phyloP scores from a whole-genome alignment of 2,797 vertebrate genomes.

The Anguilla marmorata region DNA sequence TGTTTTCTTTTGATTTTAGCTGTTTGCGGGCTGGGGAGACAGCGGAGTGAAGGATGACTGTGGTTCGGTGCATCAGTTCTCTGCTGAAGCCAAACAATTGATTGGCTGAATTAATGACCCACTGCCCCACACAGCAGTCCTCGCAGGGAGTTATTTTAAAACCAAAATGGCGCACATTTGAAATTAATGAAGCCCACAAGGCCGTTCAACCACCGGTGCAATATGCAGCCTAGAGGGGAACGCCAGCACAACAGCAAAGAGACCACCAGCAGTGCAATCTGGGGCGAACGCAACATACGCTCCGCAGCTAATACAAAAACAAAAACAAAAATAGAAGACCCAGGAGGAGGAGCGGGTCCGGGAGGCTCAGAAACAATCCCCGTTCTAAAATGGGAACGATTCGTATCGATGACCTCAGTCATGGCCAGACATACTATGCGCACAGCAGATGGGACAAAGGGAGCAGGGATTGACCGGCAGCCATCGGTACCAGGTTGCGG shows the following conservation, averaged over 20 bases:
- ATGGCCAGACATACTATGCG: background rate
- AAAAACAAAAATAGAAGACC: background rate
- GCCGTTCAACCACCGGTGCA: background rate
- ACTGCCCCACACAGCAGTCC: background rate
- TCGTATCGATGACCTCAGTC: background rate
- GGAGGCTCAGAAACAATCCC: background rate
- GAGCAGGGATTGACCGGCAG: constrained; percentile 3
- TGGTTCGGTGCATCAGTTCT: background rate
- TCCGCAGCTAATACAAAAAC: background rate
- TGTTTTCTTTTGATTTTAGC: background rate
- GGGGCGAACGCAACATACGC: background rate
- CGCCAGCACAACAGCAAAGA: background rate
- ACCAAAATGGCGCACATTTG: background rate
- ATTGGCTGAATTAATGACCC: constrained; percentile 18
- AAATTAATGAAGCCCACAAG: background rate
- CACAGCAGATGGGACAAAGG: constrained; percentile 1
- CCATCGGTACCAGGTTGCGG: constrained; percentile 6
- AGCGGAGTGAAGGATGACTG: too few species aligned
- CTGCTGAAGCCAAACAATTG: background rate
- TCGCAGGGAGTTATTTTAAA: background rate
- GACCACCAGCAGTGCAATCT: background rate
- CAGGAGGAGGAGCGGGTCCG: background rate
- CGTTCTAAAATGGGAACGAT: too few species aligned
- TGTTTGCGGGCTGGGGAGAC: background rate
- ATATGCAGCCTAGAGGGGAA: background rate